Evolutionary conservation across 1,140 invertebrate species (phyloP).

Genomic region (Tetramorium simillimum): DNA sequence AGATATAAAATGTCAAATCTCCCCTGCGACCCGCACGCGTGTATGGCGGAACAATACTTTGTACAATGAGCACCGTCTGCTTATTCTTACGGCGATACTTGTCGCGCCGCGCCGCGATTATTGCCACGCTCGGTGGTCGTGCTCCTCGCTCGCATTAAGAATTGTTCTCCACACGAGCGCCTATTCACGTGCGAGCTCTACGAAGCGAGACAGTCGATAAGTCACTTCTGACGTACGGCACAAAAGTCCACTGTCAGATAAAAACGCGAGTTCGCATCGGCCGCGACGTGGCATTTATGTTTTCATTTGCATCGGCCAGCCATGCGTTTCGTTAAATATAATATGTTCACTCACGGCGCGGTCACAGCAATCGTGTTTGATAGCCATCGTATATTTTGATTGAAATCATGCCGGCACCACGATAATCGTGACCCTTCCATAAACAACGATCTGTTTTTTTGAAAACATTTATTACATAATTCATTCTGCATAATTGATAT

Average conservation of each 20-base stretch:
- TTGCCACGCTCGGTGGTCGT: constrained; percentile 31
- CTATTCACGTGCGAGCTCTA: neutral
- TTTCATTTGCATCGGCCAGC: neutral
- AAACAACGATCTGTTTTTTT: neutral
- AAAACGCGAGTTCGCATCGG: neutral
- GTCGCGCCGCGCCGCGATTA: constrained; percentile 20
- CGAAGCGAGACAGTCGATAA: constrained; percentile 26
- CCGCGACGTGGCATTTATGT: neutral
- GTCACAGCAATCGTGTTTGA: neutral
- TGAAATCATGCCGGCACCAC: neutral
- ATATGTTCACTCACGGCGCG: neutral
- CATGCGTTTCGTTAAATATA: constrained; percentile 3
- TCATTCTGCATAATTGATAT: neutral
- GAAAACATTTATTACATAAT: neutral
- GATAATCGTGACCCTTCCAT: neutral
- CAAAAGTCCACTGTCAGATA: neutral
- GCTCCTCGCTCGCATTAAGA: constrained; percentile 12
- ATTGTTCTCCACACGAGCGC: constrained; percentile 13
- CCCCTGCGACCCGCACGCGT: neutral
- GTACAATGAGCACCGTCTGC: constrained; percentile 3
- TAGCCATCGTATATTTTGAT: neutral
- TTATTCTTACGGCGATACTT: constrained; percentile 16
- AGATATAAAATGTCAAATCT: constrained; percentile 39
- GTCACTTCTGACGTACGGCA: neutral
- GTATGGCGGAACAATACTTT: constrained; percentile 29